These are phyloP conservation scores for Agrotis exclamationis DNA, from an alignment of 2,888 invertebrate genomes.

Conservation along the genomic window DNA sequence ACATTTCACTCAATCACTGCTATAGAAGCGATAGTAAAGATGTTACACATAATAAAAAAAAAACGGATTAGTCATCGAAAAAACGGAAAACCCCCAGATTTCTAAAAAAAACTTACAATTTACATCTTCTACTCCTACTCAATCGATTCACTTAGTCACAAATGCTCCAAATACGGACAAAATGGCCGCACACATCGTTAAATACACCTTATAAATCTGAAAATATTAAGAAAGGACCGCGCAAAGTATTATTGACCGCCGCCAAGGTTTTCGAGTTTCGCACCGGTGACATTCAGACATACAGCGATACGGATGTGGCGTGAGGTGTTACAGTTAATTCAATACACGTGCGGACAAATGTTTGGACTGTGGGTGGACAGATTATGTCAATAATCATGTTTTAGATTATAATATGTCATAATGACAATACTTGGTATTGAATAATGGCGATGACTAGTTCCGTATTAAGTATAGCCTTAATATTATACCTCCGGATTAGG, in stretches of 20 bases:
- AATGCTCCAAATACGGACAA: slow-evolving; percentile 33
- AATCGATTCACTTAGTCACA: slow-evolving; percentile 12
- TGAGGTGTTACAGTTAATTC: slow-evolving; percentile 65
- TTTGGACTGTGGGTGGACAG: slow-evolving; percentile 23
- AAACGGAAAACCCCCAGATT: not conserved
- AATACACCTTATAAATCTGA: slow-evolving; percentile 50
- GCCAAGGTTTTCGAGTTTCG: slow-evolving; percentile 78
- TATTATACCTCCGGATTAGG: not conserved
- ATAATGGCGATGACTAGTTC: slow-evolving; percentile 3
- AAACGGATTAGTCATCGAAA: not conserved
- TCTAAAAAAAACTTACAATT: not conserved
- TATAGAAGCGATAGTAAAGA: too few relatives aligned
- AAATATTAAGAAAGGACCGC: slow-evolving; percentile 71
- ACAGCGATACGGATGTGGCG: slow-evolving; percentile 76
- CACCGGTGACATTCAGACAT: slow-evolving; percentile 76
- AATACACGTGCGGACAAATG: slow-evolving; percentile 10
- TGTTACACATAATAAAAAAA: too few relatives aligned
- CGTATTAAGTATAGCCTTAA: not conserved
- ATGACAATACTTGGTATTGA: not conserved
- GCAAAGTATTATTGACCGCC: slow-evolving; percentile 76
- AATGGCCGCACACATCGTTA: slow-evolving; percentile 11
- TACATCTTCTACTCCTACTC: slow-evolving; percentile 16
- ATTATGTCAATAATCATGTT: slow-evolving; percentile 18
- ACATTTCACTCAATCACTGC: too few relatives aligned
- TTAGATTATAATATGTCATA: not conserved